These are phyloP conservation scores for Sebastes variabilis DNA, from an alignment of 2,797 vertebrate genomes.

Conservation along the genomic window DNA sequence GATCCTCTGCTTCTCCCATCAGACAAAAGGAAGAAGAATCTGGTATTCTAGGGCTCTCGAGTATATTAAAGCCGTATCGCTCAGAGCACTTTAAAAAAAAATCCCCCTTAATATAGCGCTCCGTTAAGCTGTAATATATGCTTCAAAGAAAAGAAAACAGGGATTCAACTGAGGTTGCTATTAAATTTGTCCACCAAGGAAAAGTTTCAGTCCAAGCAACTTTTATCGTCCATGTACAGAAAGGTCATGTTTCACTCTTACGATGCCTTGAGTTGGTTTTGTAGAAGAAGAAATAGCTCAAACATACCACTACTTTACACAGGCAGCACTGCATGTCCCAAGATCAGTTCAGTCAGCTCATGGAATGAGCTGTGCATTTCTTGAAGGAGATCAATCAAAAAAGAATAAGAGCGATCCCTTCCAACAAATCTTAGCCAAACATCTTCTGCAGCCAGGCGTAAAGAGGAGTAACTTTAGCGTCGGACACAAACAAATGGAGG, in stretches of 20 bases:
- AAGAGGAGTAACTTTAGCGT: conserved; percentile 12
- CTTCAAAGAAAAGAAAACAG: conserved; percentile 26
- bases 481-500: conserved; percentile 33
- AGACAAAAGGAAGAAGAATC: conserved; percentile 26
- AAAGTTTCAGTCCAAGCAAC: background rate
- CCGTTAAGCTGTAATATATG: background rate
- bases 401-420: background rate
- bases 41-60: conserved; percentile 28
- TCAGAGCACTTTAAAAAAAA: background rate
- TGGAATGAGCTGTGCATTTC: background rate
- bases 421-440: background rate
- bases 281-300: background rate
- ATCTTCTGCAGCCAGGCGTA: background rate
- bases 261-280: background rate
- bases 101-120: background rate
- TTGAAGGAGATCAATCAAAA: background rate
- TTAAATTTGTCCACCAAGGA: conserved; percentile 8
- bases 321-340: background rate
- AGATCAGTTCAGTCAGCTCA: background rate
- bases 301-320: background rate
- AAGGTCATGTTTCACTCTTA: background rate
- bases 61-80: conserved; percentile 30
- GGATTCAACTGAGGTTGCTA: background rate
- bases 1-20: conserved; percentile 29
- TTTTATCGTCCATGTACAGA: background rate